A percentile compares a stretch with the other conserved stretches of the same genome.
Conservation (phyloP, 2,888 invertebrate genomes). For the Entomobrya multifasciata region DNA sequence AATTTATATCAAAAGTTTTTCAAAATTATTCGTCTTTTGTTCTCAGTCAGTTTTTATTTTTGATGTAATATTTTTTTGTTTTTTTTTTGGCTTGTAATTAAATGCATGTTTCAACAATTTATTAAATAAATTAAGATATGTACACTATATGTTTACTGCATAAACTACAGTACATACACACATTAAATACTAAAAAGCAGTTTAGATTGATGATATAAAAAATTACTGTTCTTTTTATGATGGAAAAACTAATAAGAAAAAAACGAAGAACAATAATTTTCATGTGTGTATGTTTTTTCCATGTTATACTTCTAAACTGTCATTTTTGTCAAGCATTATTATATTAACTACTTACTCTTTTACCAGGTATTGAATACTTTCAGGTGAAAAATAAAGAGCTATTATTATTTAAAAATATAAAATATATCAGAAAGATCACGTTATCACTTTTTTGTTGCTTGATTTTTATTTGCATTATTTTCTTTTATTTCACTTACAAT, state of each 20-base stretch:
- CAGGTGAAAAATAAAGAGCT: slow-evolving; percentile 70
- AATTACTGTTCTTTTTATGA: slow-evolving; percentile 24
- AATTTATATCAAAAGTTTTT: slow-evolving; percentile 29
- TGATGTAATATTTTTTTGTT: slow-evolving; percentile 53
- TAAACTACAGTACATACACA: not conserved
- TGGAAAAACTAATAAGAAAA: not conserved
- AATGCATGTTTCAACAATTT: slow-evolving; percentile 27
- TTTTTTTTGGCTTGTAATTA: slow-evolving; percentile 47
- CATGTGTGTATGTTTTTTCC: slow-evolving; percentile 51
- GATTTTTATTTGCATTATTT: slow-evolving; percentile 33
- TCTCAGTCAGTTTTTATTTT: slow-evolving; percentile 68
- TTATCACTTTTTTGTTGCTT: slow-evolving; percentile 26
- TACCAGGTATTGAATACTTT: slow-evolving; percentile 69
- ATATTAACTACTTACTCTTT: slow-evolving; percentile 69
- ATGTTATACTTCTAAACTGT: slow-evolving; percentile 64
- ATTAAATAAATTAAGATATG: slow-evolving; percentile 6
- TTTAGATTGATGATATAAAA: not conserved
- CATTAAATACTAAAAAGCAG: not conserved
- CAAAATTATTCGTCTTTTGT: slow-evolving; percentile 22
- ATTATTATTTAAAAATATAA: slow-evolving; percentile 45
- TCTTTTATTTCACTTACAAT: slow-evolving; percentile 10
- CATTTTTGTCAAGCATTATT: slow-evolving; percentile 65
- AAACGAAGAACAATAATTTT: slow-evolving; percentile 5
- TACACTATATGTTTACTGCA: not conserved
- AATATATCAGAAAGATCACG: not conserved